Evolutionary conservation across 2,797 vertebrate species (phyloP).

Genomic region (Carcharodon carcharias): DNA sequence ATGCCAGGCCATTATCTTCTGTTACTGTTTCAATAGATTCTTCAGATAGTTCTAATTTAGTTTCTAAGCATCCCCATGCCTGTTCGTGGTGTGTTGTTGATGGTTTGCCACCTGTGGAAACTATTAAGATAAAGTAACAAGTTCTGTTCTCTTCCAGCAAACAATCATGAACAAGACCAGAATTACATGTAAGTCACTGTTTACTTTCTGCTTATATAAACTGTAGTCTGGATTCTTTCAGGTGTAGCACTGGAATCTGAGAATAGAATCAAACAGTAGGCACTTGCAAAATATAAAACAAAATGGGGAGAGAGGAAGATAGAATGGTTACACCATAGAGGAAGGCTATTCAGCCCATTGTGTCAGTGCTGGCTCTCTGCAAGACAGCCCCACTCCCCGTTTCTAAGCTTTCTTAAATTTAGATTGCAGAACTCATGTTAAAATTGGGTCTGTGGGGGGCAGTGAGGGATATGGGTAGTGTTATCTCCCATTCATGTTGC

Average conservation of each 20-base stretch:
- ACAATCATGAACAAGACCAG: background rate
- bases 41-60: background rate
- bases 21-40: background rate
- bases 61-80: background rate
- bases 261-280: background rate
- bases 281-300: background rate
- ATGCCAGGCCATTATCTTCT: no score
- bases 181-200: constrained; percentile 14
- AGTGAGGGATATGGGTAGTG: background rate
- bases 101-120: background rate
- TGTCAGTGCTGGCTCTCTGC: no score
- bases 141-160: background rate
- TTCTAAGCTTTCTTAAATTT: no score
- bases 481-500: background rate
- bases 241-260: background rate
- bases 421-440: background rate
- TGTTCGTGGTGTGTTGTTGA: background rate
- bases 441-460: background rate
- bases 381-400: no score
- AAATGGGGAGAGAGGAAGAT: background rate
- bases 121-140: background rate
- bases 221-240: background rate
- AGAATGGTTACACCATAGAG: no score
- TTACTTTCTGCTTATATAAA: background rate
- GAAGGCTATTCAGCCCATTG: no score